phyloP scores from a whole-genome alignment of 2,797 vertebrate genomes.

The Fratercula arctica region DNA sequence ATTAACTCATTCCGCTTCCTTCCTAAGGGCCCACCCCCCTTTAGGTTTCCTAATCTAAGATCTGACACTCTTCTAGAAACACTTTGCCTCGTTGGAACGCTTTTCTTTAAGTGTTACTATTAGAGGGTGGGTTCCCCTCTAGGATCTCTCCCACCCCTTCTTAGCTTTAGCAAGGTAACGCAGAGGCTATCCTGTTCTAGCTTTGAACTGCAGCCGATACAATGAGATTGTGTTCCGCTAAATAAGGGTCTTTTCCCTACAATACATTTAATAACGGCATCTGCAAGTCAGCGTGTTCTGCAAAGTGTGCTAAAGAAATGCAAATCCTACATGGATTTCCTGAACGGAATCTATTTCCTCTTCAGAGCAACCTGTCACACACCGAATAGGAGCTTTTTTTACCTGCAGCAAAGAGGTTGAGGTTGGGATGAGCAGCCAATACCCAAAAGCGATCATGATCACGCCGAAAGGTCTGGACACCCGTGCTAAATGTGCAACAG shows the following conservation, averaged over 20 bases:
- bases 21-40: not conserved
- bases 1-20: not conserved
- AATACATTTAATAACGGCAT: not conserved
- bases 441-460: slow-evolving; percentile 99
- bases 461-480: slow-evolving; percentile 94
- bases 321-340: not conserved
- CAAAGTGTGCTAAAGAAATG: not conserved
- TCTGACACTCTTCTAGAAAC: not conserved
- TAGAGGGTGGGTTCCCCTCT: not conserved
- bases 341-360: not conserved
- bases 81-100: fast-evolving
- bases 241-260: not conserved
- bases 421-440: slow-evolving; percentile 94
- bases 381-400: not conserved
- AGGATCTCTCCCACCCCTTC: not conserved
- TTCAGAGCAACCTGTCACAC: not conserved
- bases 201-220: not conserved
- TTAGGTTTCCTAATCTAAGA: not conserved
- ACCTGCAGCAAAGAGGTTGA: slow-evolving; percentile 98
- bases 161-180: not conserved
- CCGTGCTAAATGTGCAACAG: slow-evolving; percentile 77
- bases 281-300: not conserved
- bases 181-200: not conserved
- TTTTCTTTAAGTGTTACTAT: not conserved
- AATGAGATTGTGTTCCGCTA: not conserved